Conservation (phyloP, 2,797 vertebrate species). For the Xenentodon cancila region DNA sequence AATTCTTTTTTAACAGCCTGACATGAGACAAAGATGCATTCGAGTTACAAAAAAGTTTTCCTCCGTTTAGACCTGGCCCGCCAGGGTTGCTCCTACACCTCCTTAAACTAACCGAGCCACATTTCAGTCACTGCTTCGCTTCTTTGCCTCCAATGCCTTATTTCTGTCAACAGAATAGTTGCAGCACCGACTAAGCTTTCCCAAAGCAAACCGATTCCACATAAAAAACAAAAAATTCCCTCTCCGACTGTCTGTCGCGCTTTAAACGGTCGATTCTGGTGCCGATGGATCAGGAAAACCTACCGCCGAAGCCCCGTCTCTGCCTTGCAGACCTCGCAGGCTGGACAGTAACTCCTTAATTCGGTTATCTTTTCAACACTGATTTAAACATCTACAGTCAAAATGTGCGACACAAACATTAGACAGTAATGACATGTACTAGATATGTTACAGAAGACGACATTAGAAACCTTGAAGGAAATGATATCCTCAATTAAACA, state of each 20-base stretch:
- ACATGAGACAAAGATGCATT: constrained; percentile 55
- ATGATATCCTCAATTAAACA: constrained; percentile 15
- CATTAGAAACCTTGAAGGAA: constrained; percentile 37
- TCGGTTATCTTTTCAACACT: constrained; percentile 43
- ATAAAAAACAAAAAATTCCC: constrained; percentile 17
- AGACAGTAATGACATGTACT: constrained; percentile 41
- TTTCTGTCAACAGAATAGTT: constrained; percentile 20
- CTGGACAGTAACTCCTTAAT: background rate
- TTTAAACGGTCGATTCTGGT: constrained; percentile 48
- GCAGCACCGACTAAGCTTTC: constrained; percentile 20
- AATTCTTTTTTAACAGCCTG: constrained; percentile 62
- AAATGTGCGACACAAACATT: constrained; percentile 30
- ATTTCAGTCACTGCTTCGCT: constrained; percentile 20
- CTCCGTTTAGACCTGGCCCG: constrained; percentile 79
- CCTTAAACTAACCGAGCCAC: constrained; percentile 42
- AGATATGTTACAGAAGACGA: constrained; percentile 46
- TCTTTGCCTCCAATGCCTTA: constrained; percentile 37
- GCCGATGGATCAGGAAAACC: constrained; percentile 26
- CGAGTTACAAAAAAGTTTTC: constrained; percentile 29
- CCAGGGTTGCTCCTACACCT: constrained; percentile 71
- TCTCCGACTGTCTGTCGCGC: constrained; percentile 36
- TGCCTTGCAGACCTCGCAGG: constrained; percentile 6
- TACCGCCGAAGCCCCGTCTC: constrained; percentile 2
- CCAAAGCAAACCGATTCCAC: constrained; percentile 20
- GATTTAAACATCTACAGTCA: constrained; percentile 45